phyloP scores from a whole-genome alignment of 2,113 vertebrate species.

The Nansenia antarctica region DNA sequence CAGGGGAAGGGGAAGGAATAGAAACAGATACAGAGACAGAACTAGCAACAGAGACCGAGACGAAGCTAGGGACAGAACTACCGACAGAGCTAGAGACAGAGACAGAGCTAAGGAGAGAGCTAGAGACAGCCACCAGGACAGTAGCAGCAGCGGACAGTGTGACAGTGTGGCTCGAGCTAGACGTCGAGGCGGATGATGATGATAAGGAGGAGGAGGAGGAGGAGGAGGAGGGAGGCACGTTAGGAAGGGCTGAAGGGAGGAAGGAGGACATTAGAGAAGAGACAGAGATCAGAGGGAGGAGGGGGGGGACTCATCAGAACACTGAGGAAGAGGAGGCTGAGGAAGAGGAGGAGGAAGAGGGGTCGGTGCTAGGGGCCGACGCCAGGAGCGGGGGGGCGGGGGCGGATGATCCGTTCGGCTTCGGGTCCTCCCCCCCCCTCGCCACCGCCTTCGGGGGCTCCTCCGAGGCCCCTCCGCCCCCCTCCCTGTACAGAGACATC shows the following conservation, averaged over 20 bases:
- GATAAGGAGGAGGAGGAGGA: slow-evolving; percentile 2
- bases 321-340: not conserved
- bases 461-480: slow-evolving; percentile 70
- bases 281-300: not conserved
- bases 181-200: slow-evolving; percentile 19
- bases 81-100: not conserved
- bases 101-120: not conserved
- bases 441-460: too few species aligned
- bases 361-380: slow-evolving; percentile 41
- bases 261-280: not conserved
- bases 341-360: slow-evolving; percentile 24
- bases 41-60: too few species aligned
- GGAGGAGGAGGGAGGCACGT: not conserved
- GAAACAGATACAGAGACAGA: not conserved
- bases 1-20: not conserved
- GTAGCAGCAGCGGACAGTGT: slow-evolving; percentile 17
- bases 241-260: slow-evolving; percentile 34
- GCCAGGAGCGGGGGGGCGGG: slow-evolving; percentile 39
- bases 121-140: not conserved
- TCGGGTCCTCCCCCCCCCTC: too few species aligned
- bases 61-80: not conserved
- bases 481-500: slow-evolving; percentile 86
- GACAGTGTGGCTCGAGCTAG: not conserved
- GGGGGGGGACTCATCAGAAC: not conserved
- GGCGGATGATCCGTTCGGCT: too few species aligned